Evolutionary conservation across 2,797 vertebrate species (phyloP), one percentile per base, ranked within the genome.

Genomic region (Chelmon rostratus): DNA sequence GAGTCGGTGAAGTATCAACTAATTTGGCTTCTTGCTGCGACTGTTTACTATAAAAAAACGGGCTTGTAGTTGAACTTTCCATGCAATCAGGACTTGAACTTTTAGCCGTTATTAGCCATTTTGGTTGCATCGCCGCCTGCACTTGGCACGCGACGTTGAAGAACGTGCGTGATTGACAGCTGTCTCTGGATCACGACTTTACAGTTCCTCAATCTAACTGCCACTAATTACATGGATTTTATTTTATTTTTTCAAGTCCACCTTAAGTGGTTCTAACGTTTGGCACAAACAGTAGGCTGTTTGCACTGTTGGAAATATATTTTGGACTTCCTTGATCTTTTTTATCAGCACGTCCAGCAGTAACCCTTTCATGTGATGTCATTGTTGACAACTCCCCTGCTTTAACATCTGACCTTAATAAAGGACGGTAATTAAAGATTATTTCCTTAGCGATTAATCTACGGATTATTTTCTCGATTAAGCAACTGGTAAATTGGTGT

Each of bases 1-100:
- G 90, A 95, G 95, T 95, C 88, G 74, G 61, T 84, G 77, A 85
- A 87, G 79, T 89, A 88, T 84, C 70, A 56, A 28, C 73, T 83
- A 6, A 83, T 87, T 59, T 82, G 56, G 38, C 66, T 75, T 78
- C 65, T 58, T 54, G 18, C 57, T 50, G 73, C 49, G 74, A 49
- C 54, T 19, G 23, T 23, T 25, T 0, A 2, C 28, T 21, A 67
- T 49, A 63, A 53, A 16, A 12, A 40, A 19, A 16, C 2, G 0
- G 19, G 4, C 12, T 33, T 23, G 28, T 59, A 38, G 7, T 33
- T 31, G 7, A 71, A 37, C 23, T 79, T 73, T 63, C 18, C 1
- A 0, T 9, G 6, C 6, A 70, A 64, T 6, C 13, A 3, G 21
- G 11, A 8, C 12, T 15, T 21, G 2, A 58, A 83, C 46, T 73